phyloP scores from a whole-genome alignment of 2,888 invertebrate species.

The Coenonympha arcania region DNA sequence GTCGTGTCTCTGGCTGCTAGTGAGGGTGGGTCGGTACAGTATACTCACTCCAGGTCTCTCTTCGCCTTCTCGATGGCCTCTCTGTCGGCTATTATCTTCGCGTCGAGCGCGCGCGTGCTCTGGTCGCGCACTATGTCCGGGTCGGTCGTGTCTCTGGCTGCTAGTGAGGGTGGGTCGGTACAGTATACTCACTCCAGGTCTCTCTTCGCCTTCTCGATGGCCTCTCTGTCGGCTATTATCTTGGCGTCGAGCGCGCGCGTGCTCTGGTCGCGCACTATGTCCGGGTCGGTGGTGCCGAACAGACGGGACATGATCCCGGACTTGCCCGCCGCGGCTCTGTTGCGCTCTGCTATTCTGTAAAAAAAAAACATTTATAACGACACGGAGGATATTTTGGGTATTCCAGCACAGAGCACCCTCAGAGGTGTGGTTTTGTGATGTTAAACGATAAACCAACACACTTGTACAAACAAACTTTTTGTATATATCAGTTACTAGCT shows the following conservation, averaged over 20 bases:
- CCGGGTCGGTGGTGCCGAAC: slow-evolving; percentile 83
- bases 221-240: slow-evolving; percentile 75
- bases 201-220: slow-evolving; percentile 73
- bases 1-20: not conserved
- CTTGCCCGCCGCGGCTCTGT: slow-evolving; percentile 78
- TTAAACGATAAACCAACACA: too few relatives aligned
- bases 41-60: slow-evolving; percentile 75
- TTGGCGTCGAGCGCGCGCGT: slow-evolving; percentile 79
- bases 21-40: too few relatives aligned
- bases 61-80: slow-evolving; percentile 73
- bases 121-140: slow-evolving; percentile 56
- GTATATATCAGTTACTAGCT: too few relatives aligned
- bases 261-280: slow-evolving; percentile 81
- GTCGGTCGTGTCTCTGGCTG: not conserved
- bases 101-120: slow-evolving; percentile 78
- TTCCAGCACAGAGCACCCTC: too few relatives aligned
- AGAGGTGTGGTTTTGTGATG: too few relatives aligned
- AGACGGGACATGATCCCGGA: slow-evolving; percentile 81
- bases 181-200: slow-evolving; percentile 73
- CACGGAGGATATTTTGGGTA: too few relatives aligned
- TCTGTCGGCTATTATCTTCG: slow-evolving; percentile 77
- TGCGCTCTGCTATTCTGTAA: slow-evolving; percentile 69
- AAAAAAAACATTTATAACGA: not conserved
- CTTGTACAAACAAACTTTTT: too few relatives aligned
- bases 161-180: too few relatives aligned